These are phyloP conservation scores for Sander lucioperca DNA, from an alignment of 2,113 vertebrate genomes.

Conservation along the genomic window DNA sequence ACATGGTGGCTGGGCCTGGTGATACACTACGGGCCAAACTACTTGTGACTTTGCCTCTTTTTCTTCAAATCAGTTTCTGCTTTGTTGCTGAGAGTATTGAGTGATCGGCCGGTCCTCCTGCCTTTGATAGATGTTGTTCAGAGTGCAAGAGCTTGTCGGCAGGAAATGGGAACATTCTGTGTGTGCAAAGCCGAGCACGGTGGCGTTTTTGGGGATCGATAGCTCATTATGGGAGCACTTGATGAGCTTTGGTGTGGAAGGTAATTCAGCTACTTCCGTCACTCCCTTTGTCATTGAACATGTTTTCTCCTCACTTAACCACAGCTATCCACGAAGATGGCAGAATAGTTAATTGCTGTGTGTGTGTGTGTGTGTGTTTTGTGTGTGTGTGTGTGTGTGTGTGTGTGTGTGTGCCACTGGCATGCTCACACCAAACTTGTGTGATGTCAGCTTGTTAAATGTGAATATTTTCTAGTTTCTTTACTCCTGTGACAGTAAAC, in stretches of 20 bases:
- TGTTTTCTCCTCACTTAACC: slow-evolving; percentile 3
- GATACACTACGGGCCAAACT: slow-evolving; percentile 44
- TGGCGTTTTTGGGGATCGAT: slow-evolving; percentile 42
- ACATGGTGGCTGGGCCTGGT: neutral
- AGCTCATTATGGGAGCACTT: slow-evolving; percentile 33
- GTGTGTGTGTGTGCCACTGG: too few species aligned
- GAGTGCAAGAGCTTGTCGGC: slow-evolving; percentile 13
- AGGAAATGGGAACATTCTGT: slow-evolving; percentile 37
- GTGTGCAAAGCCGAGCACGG: neutral
- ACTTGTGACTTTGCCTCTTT: slow-evolving; percentile 32
- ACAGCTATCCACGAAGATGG: neutral
- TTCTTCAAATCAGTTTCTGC: slow-evolving; percentile 39
- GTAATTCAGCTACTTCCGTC: neutral
- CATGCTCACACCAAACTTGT: too few species aligned
- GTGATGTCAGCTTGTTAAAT: too few species aligned
- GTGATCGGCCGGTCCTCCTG: neutral
- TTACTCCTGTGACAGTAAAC: too few species aligned
- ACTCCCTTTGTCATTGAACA: neutral
- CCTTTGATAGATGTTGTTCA: slow-evolving; percentile 46
- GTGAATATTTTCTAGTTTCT: too few species aligned
- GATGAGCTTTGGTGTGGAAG: slow-evolving; percentile 26
- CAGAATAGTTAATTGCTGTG: neutral
- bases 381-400: too few species aligned
- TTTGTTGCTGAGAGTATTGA: slow-evolving; percentile 15
- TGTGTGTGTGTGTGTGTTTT: neutral